phyloP scores from a whole-genome alignment of 2,888 invertebrate species.

The Graphium colonna region DNA sequence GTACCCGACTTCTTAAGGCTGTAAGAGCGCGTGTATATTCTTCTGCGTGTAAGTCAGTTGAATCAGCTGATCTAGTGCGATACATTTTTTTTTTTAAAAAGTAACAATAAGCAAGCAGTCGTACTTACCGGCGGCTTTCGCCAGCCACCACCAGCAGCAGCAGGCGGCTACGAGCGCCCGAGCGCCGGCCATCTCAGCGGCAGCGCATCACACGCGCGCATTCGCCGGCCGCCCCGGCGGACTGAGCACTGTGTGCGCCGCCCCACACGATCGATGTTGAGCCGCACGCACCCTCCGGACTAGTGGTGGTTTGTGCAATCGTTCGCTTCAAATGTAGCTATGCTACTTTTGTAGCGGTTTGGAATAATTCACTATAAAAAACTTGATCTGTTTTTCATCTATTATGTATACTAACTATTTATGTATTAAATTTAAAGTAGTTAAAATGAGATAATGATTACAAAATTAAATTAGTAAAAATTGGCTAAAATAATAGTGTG shows the following conservation, averaged over 20 bases:
- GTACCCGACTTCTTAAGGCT: conserved; percentile 32
- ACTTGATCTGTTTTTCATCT: too few relatives aligned
- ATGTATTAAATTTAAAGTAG: too few relatives aligned
- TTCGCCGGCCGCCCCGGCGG: conserved; percentile 79
- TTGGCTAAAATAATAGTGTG: too few relatives aligned
- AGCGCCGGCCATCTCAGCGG: conserved; percentile 79
- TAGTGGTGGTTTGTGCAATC: conserved; percentile 41
- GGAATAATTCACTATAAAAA: neutral
- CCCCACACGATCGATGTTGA: conserved; percentile 63
- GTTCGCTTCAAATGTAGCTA: conserved; percentile 6
- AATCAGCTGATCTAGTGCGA: conserved; percentile 55
- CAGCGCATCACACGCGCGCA: conserved; percentile 78
- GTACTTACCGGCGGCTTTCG: conserved; percentile 76
- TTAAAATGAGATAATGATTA: too few relatives aligned
- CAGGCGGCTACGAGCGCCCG: conserved; percentile 78
- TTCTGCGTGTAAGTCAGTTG: conserved; percentile 41
- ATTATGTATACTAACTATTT: too few relatives aligned
- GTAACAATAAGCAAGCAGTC: conserved; percentile 8
- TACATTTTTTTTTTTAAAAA: neutral
- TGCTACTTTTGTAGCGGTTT: conserved; percentile 4
- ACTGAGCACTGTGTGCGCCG: conserved; percentile 52
- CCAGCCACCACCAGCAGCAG: conserved; percentile 78
- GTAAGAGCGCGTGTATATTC: conserved; percentile 32
- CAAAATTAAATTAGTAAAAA: too few relatives aligned
- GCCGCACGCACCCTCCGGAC: conserved; percentile 63